Conservation (phyloP, 1,140 invertebrate genomes). For the Thereuonema tuberculata region DNA sequence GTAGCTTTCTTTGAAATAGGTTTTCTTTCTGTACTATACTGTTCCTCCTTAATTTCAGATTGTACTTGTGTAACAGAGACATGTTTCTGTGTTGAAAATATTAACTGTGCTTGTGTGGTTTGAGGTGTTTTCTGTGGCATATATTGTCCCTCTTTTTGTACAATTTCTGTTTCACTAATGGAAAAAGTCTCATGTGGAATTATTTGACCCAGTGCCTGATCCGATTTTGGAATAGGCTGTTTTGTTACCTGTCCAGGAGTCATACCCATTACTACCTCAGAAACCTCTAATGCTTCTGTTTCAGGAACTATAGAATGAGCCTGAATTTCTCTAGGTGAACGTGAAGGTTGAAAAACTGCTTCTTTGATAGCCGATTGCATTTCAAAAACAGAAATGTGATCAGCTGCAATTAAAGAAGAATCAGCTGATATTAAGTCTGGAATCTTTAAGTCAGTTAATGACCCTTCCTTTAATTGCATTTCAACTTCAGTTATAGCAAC, state of each 20-base stretch:
- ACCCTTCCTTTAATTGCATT: slow-evolving; percentile 43
- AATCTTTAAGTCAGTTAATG: slow-evolving; percentile 9
- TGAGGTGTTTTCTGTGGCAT: not conserved
- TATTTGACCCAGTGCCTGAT: slow-evolving; percentile 30
- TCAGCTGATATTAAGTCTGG: slow-evolving; percentile 13
- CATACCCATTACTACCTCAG: slow-evolving; percentile 20
- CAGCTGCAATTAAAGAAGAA: slow-evolving; percentile 12
- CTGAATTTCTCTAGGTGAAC: slow-evolving; percentile 11
- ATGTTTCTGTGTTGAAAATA: not conserved
- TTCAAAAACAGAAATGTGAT: slow-evolving; percentile 18
- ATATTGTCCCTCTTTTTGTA: not conserved
- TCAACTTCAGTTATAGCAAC: slow-evolving; percentile 37
- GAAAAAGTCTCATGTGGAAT: not conserved
- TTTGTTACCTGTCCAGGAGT: slow-evolving; percentile 38
- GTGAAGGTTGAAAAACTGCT: slow-evolving; percentile 12
- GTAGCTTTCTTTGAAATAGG: slow-evolving; percentile 12
- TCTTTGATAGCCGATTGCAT: slow-evolving; percentile 17
- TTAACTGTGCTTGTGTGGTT: not conserved
- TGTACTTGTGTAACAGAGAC: not conserved
- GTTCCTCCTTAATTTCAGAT: slow-evolving; percentile 5
- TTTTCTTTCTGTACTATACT: slow-evolving; percentile 13
- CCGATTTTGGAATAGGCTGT: slow-evolving; percentile 37
- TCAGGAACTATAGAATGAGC: slow-evolving; percentile 36
- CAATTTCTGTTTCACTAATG: not conserved
- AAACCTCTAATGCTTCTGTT: slow-evolving; percentile 23